A percentile compares a stretch with the other conserved stretches of the same genome.
phyloP scores from a whole-genome alignment of 2,113 vertebrate species.

The Gorsachius goisagi region DNA sequence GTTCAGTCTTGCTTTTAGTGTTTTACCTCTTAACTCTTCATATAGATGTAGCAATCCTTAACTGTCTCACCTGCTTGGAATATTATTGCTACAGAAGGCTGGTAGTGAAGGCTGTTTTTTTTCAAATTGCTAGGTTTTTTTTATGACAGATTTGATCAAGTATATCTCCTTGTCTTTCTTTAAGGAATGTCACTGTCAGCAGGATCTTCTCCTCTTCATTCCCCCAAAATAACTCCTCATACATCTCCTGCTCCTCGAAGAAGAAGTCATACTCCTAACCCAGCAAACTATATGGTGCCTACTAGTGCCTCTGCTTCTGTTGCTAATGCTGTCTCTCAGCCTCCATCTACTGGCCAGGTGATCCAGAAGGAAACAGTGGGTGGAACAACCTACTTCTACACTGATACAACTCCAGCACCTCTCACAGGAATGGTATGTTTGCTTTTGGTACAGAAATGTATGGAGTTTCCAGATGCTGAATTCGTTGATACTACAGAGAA shows the following conservation, averaged over 20 bases:
- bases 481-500: neutral
- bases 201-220: slow-evolving; percentile 97
- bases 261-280: slow-evolving; percentile 97
- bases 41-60: neutral
- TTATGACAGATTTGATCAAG: neutral
- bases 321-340: slow-evolving; percentile 81
- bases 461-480: neutral
- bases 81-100: neutral
- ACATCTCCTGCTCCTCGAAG: slow-evolving; percentile 95
- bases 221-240: slow-evolving; percentile 98
- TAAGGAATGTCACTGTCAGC: slow-evolving; percentile 97
- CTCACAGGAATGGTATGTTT: slow-evolving; percentile 92
- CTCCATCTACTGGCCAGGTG: slow-evolving; percentile 83
- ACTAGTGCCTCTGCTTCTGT: slow-evolving; percentile 85
- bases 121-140: neutral
- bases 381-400: slow-evolving; percentile 98
- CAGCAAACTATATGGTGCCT: slow-evolving; percentile 96
- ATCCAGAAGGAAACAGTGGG: slow-evolving; percentile 99
- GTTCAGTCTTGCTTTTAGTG: neutral
- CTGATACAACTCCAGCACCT: slow-evolving; percentile 93
- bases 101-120: neutral
- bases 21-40: neutral
- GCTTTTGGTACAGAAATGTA: neutral
- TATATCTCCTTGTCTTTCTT: slow-evolving; percentile 46
- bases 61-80: neutral